Evolutionary conservation across 2,797 vertebrate genomes (phyloP), one percentile per base, ranked within the genome.

Genomic region (Ficedula albicollis): DNA sequence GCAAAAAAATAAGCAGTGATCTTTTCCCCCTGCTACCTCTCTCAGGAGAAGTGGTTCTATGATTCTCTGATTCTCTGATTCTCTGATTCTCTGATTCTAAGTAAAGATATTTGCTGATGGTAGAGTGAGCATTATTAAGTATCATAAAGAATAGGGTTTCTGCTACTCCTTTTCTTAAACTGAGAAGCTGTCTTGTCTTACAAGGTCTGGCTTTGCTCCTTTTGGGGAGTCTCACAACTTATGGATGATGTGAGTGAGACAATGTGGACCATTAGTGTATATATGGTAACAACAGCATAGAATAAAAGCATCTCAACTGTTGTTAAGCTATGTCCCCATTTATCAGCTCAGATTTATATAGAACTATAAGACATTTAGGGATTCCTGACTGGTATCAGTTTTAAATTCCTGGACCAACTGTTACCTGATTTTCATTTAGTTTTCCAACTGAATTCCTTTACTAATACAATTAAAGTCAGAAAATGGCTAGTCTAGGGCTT

Each of bases 61-160:
- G 15, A 21, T 74, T 75, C 27, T 55, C 22, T 74, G 64, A 25
- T 46, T 46, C 44, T 48, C 7, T 46, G 38, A 38, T 41, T 41
- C 41, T 43, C 6, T 48, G 15, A 25, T 74, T 79, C n/a, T 44
- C 22, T 74, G 63, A 19, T 74, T 70, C 34, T 18, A 74, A 85
- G 15, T 59, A 58, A 89, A 82, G 27, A 2, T 38, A 52, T 13
- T 38, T 81, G 17, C n/a, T 2, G 0, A 41, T 0, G 0, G 5
- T 30, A 64, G 18, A 55, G 18, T 41, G 30, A 83, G 23, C 13
- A 11, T 38, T 54, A 60, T n/a, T 68, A 51, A 62, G 51, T 39
- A 29, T 8, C 23, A 78, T 56, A 41, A 80, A 49, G 26, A 49
- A 72, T 8, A 30, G 9, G 16, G 11, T 43, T 94, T 81, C 60